phyloP scores from a whole-genome alignment of 2,113 vertebrate species.

The Calyptomena viridis region DNA sequence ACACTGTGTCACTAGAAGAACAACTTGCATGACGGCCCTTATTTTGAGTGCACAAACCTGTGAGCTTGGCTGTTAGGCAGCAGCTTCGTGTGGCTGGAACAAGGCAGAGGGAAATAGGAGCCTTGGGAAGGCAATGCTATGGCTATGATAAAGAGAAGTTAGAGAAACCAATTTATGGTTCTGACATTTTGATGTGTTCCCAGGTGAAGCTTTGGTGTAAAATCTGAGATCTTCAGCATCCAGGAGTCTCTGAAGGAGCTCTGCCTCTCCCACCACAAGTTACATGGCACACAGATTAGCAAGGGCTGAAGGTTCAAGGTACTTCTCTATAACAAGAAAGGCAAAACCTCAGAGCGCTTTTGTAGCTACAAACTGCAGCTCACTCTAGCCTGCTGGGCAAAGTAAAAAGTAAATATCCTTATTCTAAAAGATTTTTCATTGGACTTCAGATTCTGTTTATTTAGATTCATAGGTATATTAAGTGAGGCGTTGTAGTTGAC shows the following conservation, averaged over 20 bases:
- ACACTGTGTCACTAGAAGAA: background rate
- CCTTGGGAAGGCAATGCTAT: background rate
- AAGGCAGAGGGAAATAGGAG: background rate
- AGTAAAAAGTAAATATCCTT: background rate
- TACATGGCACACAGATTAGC: background rate
- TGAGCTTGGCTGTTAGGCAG: background rate
- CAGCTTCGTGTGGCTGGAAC: background rate
- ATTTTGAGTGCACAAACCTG: background rate
- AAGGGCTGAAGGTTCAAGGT: background rate
- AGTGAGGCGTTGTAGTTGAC: background rate
- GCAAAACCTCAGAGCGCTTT: background rate
- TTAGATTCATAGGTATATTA: background rate
- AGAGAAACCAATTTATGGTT: background rate
- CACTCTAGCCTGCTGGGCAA: background rate
- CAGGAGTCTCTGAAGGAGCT: background rate
- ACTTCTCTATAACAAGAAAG: background rate
- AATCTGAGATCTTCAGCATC: background rate
- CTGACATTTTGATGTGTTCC: background rate
- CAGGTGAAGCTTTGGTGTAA: background rate
- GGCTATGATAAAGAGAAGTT: background rate
- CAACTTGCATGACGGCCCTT: rapidly evolving
- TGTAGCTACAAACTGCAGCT: background rate
- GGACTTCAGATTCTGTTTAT: background rate
- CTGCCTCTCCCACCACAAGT: background rate
- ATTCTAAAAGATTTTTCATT: background rate